Conservation (phyloP, 2,113 vertebrate species). For the Boulengerochromis microlepis region DNA sequence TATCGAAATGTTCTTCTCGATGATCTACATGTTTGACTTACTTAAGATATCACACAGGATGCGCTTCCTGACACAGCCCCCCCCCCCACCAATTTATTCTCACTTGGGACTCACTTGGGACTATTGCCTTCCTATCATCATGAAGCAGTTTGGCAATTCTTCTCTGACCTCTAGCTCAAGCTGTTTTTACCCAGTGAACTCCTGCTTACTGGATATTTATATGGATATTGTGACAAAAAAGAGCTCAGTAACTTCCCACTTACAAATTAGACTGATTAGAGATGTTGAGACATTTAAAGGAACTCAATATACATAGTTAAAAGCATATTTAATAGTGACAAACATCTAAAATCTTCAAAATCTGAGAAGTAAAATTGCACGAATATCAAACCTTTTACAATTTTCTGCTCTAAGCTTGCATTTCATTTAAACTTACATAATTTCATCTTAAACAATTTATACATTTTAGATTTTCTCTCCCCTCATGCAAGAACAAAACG, state of each 20-base stretch:
- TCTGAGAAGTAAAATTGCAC: not conserved
- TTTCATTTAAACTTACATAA: not conserved
- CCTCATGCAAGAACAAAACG: not conserved
- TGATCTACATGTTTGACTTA: not conserved
- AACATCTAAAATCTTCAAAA: not conserved
- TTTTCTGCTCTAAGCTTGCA: not conserved
- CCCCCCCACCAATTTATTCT: not conserved
- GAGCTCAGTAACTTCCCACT: not conserved
- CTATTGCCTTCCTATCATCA: not conserved
- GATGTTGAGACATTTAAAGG: not conserved
- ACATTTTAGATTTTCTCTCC: not conserved
- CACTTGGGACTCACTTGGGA: not conserved
- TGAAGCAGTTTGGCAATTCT: not conserved
- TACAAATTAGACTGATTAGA: not conserved
- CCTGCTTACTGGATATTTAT: not conserved
- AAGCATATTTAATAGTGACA: not conserved
- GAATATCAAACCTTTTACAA: not conserved
- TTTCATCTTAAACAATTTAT: not conserved
- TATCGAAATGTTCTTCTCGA: not conserved
- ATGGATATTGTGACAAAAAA: not conserved
- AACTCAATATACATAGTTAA: not conserved
- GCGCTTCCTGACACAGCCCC: not conserved
- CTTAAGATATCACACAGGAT: not conserved
- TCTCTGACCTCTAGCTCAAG: not conserved
- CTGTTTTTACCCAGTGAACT: not conserved